Conservation (phyloP, 2,797 vertebrate genomes). For the Danio choprae region DNA sequence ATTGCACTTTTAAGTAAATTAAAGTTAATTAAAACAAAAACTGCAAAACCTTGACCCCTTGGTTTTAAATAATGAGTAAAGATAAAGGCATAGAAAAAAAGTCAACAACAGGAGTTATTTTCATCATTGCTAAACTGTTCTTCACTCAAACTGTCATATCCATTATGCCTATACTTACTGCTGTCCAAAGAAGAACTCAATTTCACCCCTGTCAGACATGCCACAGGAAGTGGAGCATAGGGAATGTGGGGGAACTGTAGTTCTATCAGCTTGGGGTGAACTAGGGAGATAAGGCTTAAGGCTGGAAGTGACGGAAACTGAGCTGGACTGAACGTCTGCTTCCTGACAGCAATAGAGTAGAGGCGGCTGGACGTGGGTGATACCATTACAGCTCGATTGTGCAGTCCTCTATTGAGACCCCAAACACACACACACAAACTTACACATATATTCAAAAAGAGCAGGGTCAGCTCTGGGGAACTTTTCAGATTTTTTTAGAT, state of each 20-base stretch:
- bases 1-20: too few species aligned
- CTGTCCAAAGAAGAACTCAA: conserved; percentile 25
- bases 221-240: conserved; percentile 89
- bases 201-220: conserved; percentile 62
- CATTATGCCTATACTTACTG: conserved; percentile 13
- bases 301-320: conserved; percentile 66
- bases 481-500: conserved; percentile 81
- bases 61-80: background rate
- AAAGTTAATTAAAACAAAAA: too few species aligned
- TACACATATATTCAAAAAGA: conserved; percentile 76
- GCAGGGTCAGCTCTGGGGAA: conserved; percentile 71
- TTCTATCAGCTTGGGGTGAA: conserved; percentile 77
- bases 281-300: conserved; percentile 71
- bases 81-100: background rate
- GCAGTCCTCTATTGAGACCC: conserved; percentile 37
- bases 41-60: conserved; percentile 16
- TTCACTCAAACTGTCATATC: conserved; percentile 37
- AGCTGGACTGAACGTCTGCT: conserved; percentile 67
- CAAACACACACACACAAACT: conserved; percentile 16
- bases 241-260: conserved; percentile 88
- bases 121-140: conserved; percentile 21
- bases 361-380: conserved; percentile 77
- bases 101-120: conserved; percentile 14
- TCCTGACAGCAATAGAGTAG: conserved; percentile 80
- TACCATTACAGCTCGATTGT: conserved; percentile 49